Conservation (phyloP, 1,140 invertebrate genomes). For the Phocides pigmalion region DNA sequence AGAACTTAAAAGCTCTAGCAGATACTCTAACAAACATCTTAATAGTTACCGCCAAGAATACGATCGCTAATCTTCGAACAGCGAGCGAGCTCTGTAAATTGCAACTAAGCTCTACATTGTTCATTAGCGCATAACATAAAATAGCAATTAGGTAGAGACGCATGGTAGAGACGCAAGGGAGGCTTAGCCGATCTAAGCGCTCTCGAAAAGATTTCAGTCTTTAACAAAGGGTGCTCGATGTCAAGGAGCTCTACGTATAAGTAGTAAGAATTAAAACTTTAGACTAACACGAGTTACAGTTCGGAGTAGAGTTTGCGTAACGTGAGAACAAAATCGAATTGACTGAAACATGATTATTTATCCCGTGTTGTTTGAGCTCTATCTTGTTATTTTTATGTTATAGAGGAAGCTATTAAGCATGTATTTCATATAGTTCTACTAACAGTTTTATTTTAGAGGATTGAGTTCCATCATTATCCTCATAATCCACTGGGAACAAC, state of each 20-base stretch:
- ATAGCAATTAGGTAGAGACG: slow-evolving; percentile 62
- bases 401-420: too few relatives aligned
- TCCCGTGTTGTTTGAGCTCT: not conserved
- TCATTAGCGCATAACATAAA: slow-evolving; percentile 71
- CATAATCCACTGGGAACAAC: too few relatives aligned
- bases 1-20: slow-evolving; percentile 1
- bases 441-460: too few relatives aligned
- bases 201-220: slow-evolving; percentile 62
- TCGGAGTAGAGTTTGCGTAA: not conserved
- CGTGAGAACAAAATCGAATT: slow-evolving; percentile 17
- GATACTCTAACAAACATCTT: slow-evolving; percentile 34
- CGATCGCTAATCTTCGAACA: slow-evolving; percentile 46
- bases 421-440: too few relatives aligned
- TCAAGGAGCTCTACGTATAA: slow-evolving; percentile 49
- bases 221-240: slow-evolving; percentile 57
- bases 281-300: slow-evolving; percentile 56
- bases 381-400: not conserved
- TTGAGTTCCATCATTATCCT: too few relatives aligned
- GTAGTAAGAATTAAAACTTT: slow-evolving; percentile 84
- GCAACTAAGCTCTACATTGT: slow-evolving; percentile 52
- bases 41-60: slow-evolving; percentile 25
- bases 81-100: slow-evolving; percentile 57
- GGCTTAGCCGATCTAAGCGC: slow-evolving; percentile 59
- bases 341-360: not conserved
- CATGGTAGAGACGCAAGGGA: slow-evolving; percentile 35